Evolutionary conservation across 2,888 invertebrate species (phyloP).

Genomic region (Eilema depressum): DNA sequence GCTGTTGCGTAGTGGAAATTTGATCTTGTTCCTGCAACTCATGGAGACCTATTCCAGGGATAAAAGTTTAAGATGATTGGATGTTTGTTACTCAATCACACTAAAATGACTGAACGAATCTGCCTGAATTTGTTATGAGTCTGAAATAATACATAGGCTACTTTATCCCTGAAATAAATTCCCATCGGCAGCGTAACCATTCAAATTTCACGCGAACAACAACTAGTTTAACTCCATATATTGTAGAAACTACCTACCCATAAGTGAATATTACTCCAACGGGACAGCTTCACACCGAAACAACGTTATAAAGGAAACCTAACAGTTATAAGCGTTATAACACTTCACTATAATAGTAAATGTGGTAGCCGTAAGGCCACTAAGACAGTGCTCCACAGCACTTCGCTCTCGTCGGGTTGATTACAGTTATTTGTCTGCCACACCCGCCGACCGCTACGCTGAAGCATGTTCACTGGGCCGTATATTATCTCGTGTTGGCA

Average conservation of each 20-base stretch:
- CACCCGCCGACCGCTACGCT: conserved; percentile 51
- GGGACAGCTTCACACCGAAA: conserved; percentile 17
- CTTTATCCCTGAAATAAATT: no score
- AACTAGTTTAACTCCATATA: not conserved
- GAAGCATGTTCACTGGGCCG: conserved; percentile 38
- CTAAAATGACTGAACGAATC: no score
- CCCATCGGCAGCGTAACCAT: no score
- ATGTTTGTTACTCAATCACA: no score
- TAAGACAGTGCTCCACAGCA: conserved; percentile 25
- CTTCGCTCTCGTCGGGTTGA: conserved; percentile 53
- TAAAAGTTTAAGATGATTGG: no score
- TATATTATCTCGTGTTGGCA: conserved; percentile 32
- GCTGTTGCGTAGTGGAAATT: no score
- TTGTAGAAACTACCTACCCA: not conserved
- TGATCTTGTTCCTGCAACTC: no score
- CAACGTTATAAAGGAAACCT: conserved; percentile 12
- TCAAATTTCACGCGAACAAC: no score
- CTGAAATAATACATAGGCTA: no score
- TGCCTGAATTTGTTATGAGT: no score
- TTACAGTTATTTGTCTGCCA: conserved; percentile 70
- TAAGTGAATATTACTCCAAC: conserved; percentile 6
- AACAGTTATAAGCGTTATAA: conserved; percentile 19
- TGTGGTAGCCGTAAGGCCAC: conserved; percentile 17
- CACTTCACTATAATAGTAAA: conserved; percentile 18
- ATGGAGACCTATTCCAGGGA: no score